Evolutionary conservation across 2,888 invertebrate species (phyloP).

Genomic region (Villa cingulata): DNA sequence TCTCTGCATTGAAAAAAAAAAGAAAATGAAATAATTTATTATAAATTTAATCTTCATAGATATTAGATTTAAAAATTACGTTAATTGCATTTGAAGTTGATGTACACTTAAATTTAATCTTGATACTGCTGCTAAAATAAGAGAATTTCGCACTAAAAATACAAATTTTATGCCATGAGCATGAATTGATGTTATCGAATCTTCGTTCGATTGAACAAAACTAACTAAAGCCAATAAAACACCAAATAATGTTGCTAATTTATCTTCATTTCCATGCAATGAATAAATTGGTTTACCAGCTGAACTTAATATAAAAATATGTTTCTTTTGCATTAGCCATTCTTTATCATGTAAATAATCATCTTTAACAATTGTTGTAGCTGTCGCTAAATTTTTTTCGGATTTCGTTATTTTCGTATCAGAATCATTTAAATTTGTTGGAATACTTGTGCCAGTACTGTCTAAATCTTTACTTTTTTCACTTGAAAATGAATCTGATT

Average conservation of each 20-base stretch:
- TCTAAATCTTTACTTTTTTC: conserved; percentile 23
- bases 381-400: conserved; percentile 13
- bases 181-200: conserved; percentile 72
- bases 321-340: conserved; percentile 72
- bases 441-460: conserved; percentile 19
- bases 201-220: conserved; percentile 69
- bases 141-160: conserved; percentile 77
- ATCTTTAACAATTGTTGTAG: conserved; percentile 34
- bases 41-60: neutral
- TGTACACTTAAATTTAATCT: conserved; percentile 69
- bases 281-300: conserved; percentile 97
- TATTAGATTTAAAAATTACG: conserved; percentile 44
- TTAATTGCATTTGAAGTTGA: conserved; percentile 72
- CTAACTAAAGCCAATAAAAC: conserved; percentile 90
- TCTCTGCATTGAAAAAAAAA: conserved; percentile 57
- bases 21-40: neutral
- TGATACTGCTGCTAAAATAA: conserved; percentile 82
- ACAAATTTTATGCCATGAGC: conserved; percentile 80
- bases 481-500: conserved; percentile 18
- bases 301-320: conserved; percentile 87
- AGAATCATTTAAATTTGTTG: conserved; percentile 6
- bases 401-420: conserved; percentile 13
- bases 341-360: conserved; percentile 56
- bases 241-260: conserved; percentile 84
- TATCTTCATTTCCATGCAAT: conserved; percentile 84